Evolutionary conservation across 2,113 vertebrate species (phyloP), one percentile per base, ranked within the genome.

Genomic region (Menura novaehollandiae): DNA sequence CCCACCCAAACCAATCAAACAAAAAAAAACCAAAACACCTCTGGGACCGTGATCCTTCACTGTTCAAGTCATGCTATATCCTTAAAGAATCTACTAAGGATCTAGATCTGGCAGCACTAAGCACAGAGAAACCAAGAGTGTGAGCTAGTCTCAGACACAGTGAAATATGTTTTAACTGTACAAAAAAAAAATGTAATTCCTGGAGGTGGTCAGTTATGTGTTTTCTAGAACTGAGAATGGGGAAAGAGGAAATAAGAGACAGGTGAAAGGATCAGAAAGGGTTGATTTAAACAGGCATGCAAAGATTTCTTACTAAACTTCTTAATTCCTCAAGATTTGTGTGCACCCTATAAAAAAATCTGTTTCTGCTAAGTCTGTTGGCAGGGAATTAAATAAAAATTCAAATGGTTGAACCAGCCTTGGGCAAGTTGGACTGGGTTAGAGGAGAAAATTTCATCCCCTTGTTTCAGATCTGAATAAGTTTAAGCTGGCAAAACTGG

Each of bases 301-400:
- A 74, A 86, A 77, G 44, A 49, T 52, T 71, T 95, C 33, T 68
- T 86, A 56, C 28, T 46, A 17, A 87, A 91, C 21, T 53, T 85
- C 11, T 68, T 47, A 55, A 60, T 43, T 82, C 23, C 16, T 3
- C 17, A 64, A 82, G 77, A 85, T 69, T 82, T 73, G 7, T 85
- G 30, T 55, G 11, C 33, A 17, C 21, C 13, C 33, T 85, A 30
- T 63, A 49, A 93, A 78, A 59, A 87, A 91, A 91, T 76, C 27
- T 83, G 43, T 74, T 96, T 96, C 67, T 83, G 28, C 24, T 83
- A 59, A 88, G 21, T 24, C 9, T n/a, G 39, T 71, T 96, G 90
- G 39, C 71, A 88, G 59, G 24, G 43, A 84, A 91, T 85, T 66
- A 84, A 68, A 93, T 75, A 93, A 95, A 84, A 91, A 91, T 51